A percentile compares a stretch with the other conserved stretches of the same genome.
Evolutionary conservation across 2,113 vertebrate species (phyloP).

Genomic region (Vulpes ferrilata): DNA sequence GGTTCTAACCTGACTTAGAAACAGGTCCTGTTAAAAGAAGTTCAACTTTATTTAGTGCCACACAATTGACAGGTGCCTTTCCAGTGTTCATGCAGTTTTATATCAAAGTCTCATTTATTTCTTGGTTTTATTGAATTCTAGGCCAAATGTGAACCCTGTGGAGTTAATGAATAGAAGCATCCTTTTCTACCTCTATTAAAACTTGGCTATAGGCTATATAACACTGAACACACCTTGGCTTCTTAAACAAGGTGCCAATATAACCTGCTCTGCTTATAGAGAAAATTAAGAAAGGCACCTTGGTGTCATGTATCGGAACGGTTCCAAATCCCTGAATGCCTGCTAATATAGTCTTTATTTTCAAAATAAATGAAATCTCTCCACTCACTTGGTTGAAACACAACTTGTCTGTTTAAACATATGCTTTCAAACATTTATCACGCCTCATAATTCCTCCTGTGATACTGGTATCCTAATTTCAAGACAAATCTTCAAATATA

Average conservation of each 20-base stretch:
- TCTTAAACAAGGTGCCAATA: not conserved
- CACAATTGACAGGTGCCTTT: not conserved
- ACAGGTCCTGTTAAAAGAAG: not conserved
- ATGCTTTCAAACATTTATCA: not conserved
- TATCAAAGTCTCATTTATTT: slow-evolving; percentile 34
- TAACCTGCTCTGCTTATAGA: not conserved
- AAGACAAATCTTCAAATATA: not conserved
- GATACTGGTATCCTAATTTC: not conserved
- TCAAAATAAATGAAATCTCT: slow-evolving; percentile 48
- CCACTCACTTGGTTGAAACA: not conserved
- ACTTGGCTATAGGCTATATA: not conserved
- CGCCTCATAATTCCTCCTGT: not conserved
- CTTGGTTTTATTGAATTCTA: slow-evolving; percentile 59
- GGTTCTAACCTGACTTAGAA: slow-evolving; percentile 19
- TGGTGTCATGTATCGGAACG: not conserved
- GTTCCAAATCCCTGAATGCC: not conserved
- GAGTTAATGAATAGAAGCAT: slow-evolving; percentile 48
- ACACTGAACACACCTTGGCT: not conserved
- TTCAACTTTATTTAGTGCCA: not conserved
- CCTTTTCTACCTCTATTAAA: not conserved
- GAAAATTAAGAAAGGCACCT: slow-evolving; percentile 34
- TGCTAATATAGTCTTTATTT: not conserved
- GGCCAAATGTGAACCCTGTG: slow-evolving; percentile 33
- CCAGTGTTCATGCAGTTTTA: not conserved
- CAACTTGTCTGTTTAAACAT: slow-evolving; percentile 25